A percentile compares a stretch with the other conserved stretches of the same genome.
Evolutionary conservation across 2,113 vertebrate genomes (phyloP).

Genomic region (Microtus oregoni): DNA sequence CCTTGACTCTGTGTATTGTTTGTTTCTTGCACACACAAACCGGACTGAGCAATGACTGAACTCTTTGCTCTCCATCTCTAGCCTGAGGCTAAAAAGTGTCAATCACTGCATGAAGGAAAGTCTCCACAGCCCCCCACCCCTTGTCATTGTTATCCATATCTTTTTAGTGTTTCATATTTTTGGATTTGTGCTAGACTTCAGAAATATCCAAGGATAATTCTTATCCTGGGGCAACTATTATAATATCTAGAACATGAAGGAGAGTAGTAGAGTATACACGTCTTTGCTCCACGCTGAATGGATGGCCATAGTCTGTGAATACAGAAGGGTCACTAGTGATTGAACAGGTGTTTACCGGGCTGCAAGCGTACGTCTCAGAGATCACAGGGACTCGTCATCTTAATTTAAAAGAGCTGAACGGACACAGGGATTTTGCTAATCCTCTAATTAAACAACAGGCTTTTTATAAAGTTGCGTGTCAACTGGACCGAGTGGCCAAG

Average conservation of each 20-base stretch:
- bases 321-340: neutral
- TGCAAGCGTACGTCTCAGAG: neutral
- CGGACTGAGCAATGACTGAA: neutral
- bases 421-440: slow-evolving; percentile 35
- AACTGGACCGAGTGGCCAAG: neutral
- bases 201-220: slow-evolving; percentile 62
- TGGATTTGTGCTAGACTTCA: slow-evolving; percentile 61
- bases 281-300: neutral
- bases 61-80: slow-evolving; percentile 15
- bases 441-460: slow-evolving; percentile 22
- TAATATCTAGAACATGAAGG: neutral
- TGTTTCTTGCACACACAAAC: neutral
- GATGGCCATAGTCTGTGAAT: neutral
- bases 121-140: neutral
- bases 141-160: slow-evolving; percentile 65
- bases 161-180: slow-evolving; percentile 61
- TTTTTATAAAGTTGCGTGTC: neutral
- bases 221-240: slow-evolving; percentile 53
- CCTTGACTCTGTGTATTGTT: neutral
- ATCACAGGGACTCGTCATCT: slow-evolving; percentile 48
- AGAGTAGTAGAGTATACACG: neutral
- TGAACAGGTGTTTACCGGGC: neutral
- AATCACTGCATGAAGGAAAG: slow-evolving; percentile 47
- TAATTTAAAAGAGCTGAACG: slow-evolving; percentile 12
- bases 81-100: slow-evolving; percentile 46